Percentiles rank a stretch among this genome's conserved stretches.
Evolutionary conservation across 2,888 invertebrate species (phyloP).

Genomic region (Stenchaetothrips biformis): DNA sequence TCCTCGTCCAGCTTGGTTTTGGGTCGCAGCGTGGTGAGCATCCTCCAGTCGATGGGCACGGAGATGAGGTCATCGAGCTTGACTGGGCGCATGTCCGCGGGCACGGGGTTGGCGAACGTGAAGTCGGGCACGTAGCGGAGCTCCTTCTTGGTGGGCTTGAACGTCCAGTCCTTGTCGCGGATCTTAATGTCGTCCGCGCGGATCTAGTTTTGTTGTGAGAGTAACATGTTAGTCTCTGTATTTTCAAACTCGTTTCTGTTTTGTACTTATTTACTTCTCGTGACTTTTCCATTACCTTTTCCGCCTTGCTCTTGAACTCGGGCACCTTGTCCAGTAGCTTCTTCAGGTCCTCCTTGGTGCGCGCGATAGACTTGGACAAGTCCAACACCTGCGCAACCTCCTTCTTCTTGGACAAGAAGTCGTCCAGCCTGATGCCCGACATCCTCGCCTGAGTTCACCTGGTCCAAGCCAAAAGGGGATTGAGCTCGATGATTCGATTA

Average conservation of each 20-base stretch:
- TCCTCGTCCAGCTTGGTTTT: constrained; percentile 80
- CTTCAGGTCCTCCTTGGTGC: constrained; percentile 75
- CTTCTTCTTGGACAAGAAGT: constrained; percentile 78
- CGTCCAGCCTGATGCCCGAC: constrained; percentile 68
- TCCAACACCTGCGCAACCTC: constrained; percentile 79
- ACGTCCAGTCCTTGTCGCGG: constrained; percentile 66
- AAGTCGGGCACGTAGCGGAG: constrained; percentile 59
- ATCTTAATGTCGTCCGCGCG: constrained; percentile 67
- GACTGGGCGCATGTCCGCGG: constrained; percentile 71
- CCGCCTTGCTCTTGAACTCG: constrained; percentile 82
- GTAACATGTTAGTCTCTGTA: no score
- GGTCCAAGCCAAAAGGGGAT: no score
- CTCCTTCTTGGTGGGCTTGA: constrained; percentile 69
- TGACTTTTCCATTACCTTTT: constrained; percentile 57
- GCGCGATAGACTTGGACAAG: constrained; percentile 71
- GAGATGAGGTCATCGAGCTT: constrained; percentile 72
- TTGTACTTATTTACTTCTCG: no score
- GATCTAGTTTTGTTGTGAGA: background rate
- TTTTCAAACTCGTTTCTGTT: background rate
- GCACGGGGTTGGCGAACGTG: constrained; percentile 71
- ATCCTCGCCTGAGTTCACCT: constrained; percentile 41
- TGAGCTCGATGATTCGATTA: no score
- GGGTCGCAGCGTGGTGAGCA: constrained; percentile 83
- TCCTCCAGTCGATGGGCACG: constrained; percentile 87
- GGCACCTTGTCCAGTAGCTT: constrained; percentile 80